Evolutionary conservation across 2,113 vertebrate species (phyloP), one percentile per base, ranked within the genome.

Genomic region (Ptilonorhynchus violaceus): DNA sequence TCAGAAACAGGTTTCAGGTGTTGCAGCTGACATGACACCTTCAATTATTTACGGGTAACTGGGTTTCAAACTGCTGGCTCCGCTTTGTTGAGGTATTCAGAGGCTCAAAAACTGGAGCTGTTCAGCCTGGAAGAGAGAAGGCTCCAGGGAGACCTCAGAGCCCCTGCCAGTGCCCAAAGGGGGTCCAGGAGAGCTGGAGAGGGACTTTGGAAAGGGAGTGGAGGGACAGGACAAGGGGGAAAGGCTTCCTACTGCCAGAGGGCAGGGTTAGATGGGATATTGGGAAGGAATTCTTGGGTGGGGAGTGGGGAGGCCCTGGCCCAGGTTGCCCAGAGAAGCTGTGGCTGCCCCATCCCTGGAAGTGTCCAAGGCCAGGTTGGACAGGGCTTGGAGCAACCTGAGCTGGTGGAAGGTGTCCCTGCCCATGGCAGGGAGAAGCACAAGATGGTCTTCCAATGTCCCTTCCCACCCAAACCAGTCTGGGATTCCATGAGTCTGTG

Each of bases 31-130:
- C 75, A 37, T 5, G 75, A 91, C 87, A 78, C 91, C 90, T 82
- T 98, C 95, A 87, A 74, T 97, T 97, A 97, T 96, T 97, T 88
- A 89, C 79, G 27, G 13, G 81, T 17, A 86, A 15, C 75, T 18
- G 31, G n/a, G 78, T 88, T 96, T 66, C 74, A 41, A 30, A 47
- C n/a, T 13, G 18, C 80, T 9, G 31, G 62, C 58, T 72, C 1
- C 49, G 31, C n/a, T 82, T 76, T 63, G 77, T 24, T 37, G 23
- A 63, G 63, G 39, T 27, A 25, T 60, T 55, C 22, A 7, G 49
- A 76, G 46, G 37, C 79, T 79, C 37, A 10, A 14, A 24, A 20
- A 23, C 47, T 20, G 35, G 42, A 49, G 21, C 67, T 64, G 31
- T 22, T 56, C 59, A 56, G 41, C 22, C 30, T 56, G 19, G 33